Conservation (phyloP, 2,888 invertebrate genomes). For the Alloscopus bannaensis region DNA sequence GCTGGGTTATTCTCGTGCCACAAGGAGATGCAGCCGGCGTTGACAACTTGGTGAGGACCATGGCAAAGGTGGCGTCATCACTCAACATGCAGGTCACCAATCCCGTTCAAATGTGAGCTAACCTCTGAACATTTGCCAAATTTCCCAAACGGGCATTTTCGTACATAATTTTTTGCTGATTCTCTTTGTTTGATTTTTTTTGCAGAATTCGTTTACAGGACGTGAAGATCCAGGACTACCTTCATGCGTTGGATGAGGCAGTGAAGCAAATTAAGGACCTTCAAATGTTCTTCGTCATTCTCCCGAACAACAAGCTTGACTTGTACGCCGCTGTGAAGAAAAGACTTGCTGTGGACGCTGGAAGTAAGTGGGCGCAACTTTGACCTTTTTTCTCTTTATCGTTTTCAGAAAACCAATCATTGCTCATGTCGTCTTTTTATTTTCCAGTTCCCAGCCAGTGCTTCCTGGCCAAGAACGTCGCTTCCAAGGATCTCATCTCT, state of each 20-base stretch:
- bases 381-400: background rate
- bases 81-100: constrained; percentile 41
- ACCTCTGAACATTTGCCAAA: background rate
- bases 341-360: constrained; percentile 56
- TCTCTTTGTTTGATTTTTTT: background rate
- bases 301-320: constrained; percentile 77
- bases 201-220: constrained; percentile 37
- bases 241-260: constrained; percentile 25
- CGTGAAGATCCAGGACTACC: constrained; percentile 7
- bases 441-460: constrained; percentile 70
- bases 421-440: background rate
- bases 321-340: constrained; percentile 78
- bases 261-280: constrained; percentile 20
- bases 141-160: background rate
- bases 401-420: background rate
- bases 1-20: constrained; percentile 53
- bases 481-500: constrained; percentile 64
- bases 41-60: constrained; percentile 51
- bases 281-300: constrained; percentile 76
- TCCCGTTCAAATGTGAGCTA: constrained; percentile 54
- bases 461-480: constrained; percentile 68
- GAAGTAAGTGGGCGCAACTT: constrained; percentile 40
- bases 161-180: background rate
- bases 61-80: constrained; percentile 32
- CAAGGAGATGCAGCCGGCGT: constrained; percentile 36